phyloP scores from a whole-genome alignment of 37 sponge, comb jelly and placozoan species.

The Theonella swinhoei region DNA sequence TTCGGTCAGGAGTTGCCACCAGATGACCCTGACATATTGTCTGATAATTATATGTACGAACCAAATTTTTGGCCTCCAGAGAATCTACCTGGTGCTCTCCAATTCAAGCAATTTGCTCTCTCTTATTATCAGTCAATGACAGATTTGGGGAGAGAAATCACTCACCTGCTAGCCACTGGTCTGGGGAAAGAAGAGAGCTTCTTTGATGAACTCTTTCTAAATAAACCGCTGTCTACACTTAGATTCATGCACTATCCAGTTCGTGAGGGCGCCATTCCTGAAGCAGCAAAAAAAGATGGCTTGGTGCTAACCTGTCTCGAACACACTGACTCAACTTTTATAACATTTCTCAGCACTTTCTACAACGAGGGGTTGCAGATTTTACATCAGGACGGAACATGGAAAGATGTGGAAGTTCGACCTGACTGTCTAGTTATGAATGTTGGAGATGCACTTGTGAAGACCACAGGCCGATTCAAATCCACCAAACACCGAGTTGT shows the following conservation, averaged over 20 bases:
- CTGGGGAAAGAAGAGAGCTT: slow-evolving; percentile 28
- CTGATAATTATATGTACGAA: slow-evolving; percentile 51
- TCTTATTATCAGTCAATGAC: slow-evolving; percentile 25
- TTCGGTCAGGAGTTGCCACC: slow-evolving; percentile 6
- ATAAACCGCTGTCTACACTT: slow-evolving; percentile 47
- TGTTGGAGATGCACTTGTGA: slow-evolving; percentile 34
- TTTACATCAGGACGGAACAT: slow-evolving; percentile 17
- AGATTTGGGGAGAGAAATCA: slow-evolving; percentile 32
- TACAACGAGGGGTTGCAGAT: slow-evolving; percentile 43
- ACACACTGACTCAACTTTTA: slow-evolving; percentile 48
- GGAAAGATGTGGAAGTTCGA: slow-evolving; percentile 33
- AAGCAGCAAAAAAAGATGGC: neutral
- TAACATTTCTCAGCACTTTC: slow-evolving; percentile 59
- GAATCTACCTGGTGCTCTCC: neutral
- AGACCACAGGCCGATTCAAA: slow-evolving; percentile 52
- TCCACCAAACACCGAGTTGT: slow-evolving; percentile 61
- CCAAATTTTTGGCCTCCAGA: slow-evolving; percentile 12
- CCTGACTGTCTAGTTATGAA: slow-evolving; percentile 59
- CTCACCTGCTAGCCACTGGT: slow-evolving; percentile 37
- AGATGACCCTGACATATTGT: slow-evolving; percentile 17
- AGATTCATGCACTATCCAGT: slow-evolving; percentile 55
- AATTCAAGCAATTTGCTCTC: slow-evolving; percentile 6
- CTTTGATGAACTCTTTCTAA: slow-evolving; percentile 35
- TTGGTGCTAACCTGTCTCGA: slow-evolving; percentile 29
- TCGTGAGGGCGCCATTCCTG: neutral